Evolutionary conservation across 2,888 invertebrate genomes (phyloP).

Genomic region (Eumacrocentrus americanus): DNA sequence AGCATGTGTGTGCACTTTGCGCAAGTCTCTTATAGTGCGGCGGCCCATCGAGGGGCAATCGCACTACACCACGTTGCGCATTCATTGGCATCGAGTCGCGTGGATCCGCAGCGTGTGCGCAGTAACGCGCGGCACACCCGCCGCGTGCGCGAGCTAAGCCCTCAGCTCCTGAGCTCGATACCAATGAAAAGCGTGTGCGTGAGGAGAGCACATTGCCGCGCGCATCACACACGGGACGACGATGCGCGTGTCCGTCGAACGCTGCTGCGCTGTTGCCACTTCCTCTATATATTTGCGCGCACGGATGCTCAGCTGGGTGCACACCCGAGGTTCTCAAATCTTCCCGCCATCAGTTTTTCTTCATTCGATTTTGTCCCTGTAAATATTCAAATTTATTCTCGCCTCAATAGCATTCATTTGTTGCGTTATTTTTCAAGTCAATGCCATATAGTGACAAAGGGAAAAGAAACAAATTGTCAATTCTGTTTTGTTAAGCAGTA

Average conservation of each 20-base stretch:
- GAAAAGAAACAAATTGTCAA: too few species aligned
- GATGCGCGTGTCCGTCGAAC: constrained; percentile 42
- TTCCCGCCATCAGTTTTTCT: background rate
- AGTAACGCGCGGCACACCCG: constrained; percentile 20
- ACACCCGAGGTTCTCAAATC: constrained; percentile 45
- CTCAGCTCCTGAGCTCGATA: constrained; percentile 7
- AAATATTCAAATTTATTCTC: too few species aligned
- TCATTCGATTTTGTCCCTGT: too few species aligned
- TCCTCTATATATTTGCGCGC: constrained; percentile 38
- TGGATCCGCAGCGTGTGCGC: constrained; percentile 29
- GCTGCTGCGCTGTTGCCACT: constrained; percentile 54
- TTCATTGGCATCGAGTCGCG: constrained; percentile 26
- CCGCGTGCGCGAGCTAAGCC: constrained; percentile 13
- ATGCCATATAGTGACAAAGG: too few species aligned
- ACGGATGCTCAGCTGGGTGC: constrained; percentile 49
- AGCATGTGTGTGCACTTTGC: constrained; percentile 29
- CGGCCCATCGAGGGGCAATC: constrained; percentile 1
- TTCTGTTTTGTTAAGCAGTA: background rate
- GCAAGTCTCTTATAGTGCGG: background rate
- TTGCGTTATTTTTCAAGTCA: too few species aligned
- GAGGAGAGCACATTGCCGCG: constrained; percentile 19
- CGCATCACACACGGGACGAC: constrained; percentile 21
- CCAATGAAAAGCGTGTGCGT: constrained; percentile 12
- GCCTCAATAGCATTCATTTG: too few species aligned
- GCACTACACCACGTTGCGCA: constrained; percentile 22